phyloP scores from a whole-genome alignment of 2,113 vertebrate genomes.

The Aspiorhynchus laticeps region DNA sequence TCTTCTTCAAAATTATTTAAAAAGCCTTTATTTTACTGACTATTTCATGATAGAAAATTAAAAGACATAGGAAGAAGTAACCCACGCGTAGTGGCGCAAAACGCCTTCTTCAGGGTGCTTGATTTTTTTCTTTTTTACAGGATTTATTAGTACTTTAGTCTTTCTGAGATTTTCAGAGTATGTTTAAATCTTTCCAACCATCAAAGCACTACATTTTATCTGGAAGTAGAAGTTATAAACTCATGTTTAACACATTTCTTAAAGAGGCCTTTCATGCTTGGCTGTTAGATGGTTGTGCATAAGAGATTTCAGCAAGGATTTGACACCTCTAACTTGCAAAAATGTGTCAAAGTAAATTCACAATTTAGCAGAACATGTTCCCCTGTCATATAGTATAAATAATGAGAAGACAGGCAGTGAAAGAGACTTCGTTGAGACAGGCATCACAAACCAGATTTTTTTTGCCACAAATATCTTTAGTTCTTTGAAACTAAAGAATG shows the following conservation, averaged over 20 bases:
- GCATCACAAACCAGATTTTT: neutral
- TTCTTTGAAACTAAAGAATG: neutral
- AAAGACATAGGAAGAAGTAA: no score
- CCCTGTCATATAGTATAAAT: slow-evolving; percentile 3
- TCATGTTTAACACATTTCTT: neutral
- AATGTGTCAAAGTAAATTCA: slow-evolving; percentile 19
- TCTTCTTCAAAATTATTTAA: no score
- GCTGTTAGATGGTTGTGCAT: neutral
- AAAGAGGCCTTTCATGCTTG: neutral
- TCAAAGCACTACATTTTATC: neutral
- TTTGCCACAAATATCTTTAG: no score
- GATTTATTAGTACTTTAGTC: neutral
- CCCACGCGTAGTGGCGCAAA: no score
- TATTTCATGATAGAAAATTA: no score
- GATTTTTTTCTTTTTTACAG: no score
- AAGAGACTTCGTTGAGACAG: neutral
- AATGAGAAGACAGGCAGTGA: neutral
- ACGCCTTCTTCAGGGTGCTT: no score
- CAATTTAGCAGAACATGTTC: neutral
- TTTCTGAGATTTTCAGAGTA: neutral
- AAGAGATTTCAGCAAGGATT: neutral
- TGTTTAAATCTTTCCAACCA: neutral
- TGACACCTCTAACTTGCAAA: slow-evolving; percentile 20
- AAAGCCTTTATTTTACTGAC: no score
- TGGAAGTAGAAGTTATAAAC: neutral